phyloP scores from a whole-genome alignment of 2,888 invertebrate species.

The Apocheima hispidaria region DNA sequence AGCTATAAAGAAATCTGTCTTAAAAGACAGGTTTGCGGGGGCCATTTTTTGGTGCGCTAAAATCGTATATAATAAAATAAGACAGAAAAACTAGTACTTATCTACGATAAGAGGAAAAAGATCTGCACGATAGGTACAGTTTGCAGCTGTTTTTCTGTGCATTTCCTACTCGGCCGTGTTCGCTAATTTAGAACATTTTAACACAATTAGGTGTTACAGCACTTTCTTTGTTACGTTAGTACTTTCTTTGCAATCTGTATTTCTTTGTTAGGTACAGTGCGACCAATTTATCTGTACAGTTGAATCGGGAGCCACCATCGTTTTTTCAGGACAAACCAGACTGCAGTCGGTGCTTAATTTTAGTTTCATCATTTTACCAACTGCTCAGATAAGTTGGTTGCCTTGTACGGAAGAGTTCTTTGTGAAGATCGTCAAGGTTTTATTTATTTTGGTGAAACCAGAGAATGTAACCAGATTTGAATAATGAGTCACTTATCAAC shows the following conservation, averaged over 20 bases:
- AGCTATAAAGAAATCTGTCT: no score
- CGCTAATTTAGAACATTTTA: constrained; percentile 13
- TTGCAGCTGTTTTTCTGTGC: neutral
- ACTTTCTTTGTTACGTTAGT: constrained; percentile 17
- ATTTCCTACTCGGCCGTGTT: neutral
- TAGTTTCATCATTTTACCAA: neutral
- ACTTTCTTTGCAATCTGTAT: constrained; percentile 11
- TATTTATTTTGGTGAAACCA: no score
- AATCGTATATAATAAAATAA: no score
- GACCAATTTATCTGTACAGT: neutral
- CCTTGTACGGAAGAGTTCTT: neutral
- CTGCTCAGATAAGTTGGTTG: neutral
- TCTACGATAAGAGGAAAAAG: no score
- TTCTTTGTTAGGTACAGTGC: neutral
- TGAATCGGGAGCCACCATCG: neutral
- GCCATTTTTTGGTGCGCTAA: no score
- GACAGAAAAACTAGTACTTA: no score
- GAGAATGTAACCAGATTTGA: no score
- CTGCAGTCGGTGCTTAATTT: neutral
- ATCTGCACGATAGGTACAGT: neutral
- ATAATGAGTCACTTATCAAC: no score
- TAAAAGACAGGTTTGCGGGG: no score
- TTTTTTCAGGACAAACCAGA: neutral
- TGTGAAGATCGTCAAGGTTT: constrained; percentile 5
- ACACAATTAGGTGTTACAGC: constrained; percentile 14